Evolutionary conservation across 2,113 vertebrate genomes (phyloP).

Genomic region (Cyphomyrus plagiostoma): DNA sequence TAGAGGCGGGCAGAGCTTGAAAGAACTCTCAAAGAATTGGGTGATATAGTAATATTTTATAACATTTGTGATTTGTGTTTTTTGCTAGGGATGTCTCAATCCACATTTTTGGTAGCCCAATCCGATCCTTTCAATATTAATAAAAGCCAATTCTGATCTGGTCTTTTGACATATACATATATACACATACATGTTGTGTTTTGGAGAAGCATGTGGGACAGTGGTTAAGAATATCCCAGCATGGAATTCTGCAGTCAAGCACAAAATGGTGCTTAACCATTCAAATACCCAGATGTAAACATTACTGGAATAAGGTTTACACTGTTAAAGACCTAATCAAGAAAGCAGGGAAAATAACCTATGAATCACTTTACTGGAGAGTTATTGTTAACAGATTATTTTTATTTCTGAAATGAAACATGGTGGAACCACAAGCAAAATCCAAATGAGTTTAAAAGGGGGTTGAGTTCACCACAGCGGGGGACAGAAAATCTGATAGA

Average conservation of each 20-base stretch:
- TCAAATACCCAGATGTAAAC: neutral
- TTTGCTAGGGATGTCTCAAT: neutral
- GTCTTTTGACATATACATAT: neutral
- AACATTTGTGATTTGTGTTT: neutral
- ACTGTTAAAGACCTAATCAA: neutral
- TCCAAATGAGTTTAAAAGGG: neutral
- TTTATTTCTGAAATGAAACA: neutral
- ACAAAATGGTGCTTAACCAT: neutral
- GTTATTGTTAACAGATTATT: neutral
- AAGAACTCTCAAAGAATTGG: neutral
- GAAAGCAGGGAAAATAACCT: neutral
- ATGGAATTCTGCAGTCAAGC: neutral
- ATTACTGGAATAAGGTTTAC: neutral
- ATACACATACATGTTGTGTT: neutral
- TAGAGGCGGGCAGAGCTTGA: neutral
- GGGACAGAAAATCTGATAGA: neutral
- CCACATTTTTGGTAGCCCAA: neutral
- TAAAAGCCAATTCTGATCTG: neutral
- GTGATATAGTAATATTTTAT: neutral
- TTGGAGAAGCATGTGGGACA: neutral
- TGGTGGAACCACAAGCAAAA: neutral
- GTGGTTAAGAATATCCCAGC: neutral
- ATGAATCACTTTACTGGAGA: neutral
- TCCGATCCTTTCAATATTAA: neutral
- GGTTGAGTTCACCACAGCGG: neutral